A percentile compares a stretch with the other conserved stretches of the same genome.
Evolutionary conservation across 2,113 vertebrate species (phyloP).

Genomic region (Strix uralensis): DNA sequence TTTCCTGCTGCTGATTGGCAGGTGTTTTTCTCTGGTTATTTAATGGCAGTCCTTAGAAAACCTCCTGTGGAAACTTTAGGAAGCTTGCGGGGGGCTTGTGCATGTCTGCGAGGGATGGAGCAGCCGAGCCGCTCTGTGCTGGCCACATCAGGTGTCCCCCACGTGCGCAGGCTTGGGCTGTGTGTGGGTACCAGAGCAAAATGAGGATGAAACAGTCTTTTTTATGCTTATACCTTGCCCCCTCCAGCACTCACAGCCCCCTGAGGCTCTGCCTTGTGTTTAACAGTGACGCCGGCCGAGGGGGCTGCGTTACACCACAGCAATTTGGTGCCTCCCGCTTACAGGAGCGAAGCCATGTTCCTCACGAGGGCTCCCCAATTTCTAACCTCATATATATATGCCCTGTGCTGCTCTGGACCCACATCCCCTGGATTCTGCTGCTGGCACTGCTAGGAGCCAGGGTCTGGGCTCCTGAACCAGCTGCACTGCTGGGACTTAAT

Average conservation of each 20-base stretch:
- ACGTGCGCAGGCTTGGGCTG: fast-evolving
- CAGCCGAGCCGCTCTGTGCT: background rate
- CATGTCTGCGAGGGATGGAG: background rate
- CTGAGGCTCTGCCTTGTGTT: background rate
- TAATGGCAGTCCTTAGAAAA: background rate
- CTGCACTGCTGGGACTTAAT: background rate
- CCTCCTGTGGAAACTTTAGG: background rate
- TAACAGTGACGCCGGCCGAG: fast-evolving
- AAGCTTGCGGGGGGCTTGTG: background rate
- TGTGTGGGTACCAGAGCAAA: background rate
- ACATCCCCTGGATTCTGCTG: background rate
- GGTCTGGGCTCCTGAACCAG: fast-evolving
- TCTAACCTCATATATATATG: fast-evolving
- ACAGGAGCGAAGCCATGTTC: background rate
- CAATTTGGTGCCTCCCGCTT: background rate
- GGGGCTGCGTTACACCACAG: background rate
- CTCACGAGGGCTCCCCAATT: background rate
- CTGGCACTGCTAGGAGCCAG: background rate
- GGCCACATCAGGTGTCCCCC: fast-evolving
- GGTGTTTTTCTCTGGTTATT: background rate
- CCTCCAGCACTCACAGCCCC: background rate
- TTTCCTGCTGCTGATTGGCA: background rate
- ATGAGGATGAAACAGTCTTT: fast-evolving
- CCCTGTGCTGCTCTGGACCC: background rate
- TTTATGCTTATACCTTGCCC: fast-evolving